These are phyloP conservation scores for Nasonovia ribisnigri DNA, from an alignment of 2,888 invertebrate genomes.

Conservation along the genomic window DNA sequence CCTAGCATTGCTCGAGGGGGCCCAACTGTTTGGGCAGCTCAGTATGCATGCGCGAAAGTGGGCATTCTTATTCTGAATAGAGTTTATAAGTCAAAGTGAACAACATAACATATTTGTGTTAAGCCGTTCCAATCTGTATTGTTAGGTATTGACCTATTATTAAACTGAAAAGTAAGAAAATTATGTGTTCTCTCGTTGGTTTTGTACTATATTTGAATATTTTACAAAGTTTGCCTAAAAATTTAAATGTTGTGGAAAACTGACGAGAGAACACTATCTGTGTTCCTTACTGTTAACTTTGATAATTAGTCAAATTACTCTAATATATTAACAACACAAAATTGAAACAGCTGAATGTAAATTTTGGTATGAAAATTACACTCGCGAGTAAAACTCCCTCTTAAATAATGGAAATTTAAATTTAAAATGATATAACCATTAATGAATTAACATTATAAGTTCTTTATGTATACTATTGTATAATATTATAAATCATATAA, in stretches of 20 bases:
- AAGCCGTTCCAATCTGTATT: neutral
- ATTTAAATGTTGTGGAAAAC: neutral
- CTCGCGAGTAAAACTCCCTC: neutral
- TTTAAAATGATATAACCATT: neutral
- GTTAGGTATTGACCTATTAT: neutral
- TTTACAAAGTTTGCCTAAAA: neutral
- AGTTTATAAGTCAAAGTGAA: too few relatives aligned
- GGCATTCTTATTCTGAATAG: too few relatives aligned
- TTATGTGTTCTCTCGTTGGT: neutral
- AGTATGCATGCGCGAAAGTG: too few relatives aligned
- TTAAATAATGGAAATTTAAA: neutral
- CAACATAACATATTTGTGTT: neutral
- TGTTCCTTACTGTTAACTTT: neutral
- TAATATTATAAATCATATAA: neutral
- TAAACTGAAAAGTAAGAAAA: neutral
- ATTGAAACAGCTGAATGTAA: neutral
- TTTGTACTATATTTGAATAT: neutral
- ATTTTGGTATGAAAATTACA: neutral
- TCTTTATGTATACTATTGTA: neutral
- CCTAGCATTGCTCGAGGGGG: too few relatives aligned
- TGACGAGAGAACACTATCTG: neutral
- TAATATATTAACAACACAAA: neutral
- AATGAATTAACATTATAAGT: neutral
- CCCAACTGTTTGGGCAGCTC: too few relatives aligned
- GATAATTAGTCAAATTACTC: neutral